phyloP scores from a whole-genome alignment of 2,888 invertebrate species.

The Calliphora vomitoria region DNA sequence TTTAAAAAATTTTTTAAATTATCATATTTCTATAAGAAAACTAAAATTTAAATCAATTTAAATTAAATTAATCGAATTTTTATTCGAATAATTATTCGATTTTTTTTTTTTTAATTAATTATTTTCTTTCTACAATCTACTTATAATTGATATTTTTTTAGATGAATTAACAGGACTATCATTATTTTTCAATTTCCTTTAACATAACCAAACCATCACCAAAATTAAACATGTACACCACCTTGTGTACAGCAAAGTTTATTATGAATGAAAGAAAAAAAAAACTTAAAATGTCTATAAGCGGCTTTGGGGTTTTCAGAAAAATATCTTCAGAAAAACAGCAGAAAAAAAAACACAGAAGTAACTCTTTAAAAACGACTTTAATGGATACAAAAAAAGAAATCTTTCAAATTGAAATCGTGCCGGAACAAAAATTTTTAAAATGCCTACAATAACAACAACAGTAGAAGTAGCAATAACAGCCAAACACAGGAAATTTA shows the following conservation, averaged over 20 bases:
- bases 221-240: no score
- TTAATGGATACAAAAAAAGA: conserved; percentile 1
- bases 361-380: not conserved
- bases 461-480: not conserved
- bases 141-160: no score
- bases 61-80: no score
- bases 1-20: no score
- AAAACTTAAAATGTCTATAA: conserved; percentile 22
- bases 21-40: no score
- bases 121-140: no score
- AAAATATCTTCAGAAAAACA: not conserved
- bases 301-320: conserved; percentile 26
- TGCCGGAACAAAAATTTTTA: conserved; percentile 28
- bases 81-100: no score
- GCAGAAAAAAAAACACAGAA: not conserved
- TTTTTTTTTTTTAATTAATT: no score
- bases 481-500: conserved; percentile 19
- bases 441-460: not conserved
- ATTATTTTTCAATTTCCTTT: no score
- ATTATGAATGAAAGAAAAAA: not conserved
- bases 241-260: not conserved
- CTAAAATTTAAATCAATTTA: no score
- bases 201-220: no score
- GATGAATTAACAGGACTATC: no score
- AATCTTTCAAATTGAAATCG: conserved; percentile 26